Evolutionary conservation across 2,888 invertebrate genomes (phyloP).

Genomic region (Synergus gifuensis): DNA sequence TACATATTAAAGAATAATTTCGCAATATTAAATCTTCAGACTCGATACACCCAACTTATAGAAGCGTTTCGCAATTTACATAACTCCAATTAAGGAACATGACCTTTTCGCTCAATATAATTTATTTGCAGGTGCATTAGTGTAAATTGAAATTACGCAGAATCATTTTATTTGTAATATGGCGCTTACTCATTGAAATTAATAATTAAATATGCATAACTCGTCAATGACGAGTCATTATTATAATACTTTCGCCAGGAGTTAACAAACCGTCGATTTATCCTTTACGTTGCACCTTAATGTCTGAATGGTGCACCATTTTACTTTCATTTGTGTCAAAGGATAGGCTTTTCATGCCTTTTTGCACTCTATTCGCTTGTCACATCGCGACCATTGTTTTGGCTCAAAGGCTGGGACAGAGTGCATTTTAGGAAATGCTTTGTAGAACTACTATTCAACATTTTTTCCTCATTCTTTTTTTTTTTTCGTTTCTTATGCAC

Average conservation of each 20-base stretch:
- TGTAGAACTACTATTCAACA: not conserved
- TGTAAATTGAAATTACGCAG: not conserved
- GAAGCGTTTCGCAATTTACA: not conserved
- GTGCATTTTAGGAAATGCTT: slow-evolving; percentile 34
- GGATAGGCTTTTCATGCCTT: slow-evolving; percentile 30
- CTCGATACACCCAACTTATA: not conserved
- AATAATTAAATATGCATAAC: slow-evolving; percentile 39
- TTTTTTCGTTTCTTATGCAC: slow-evolving; percentile 37
- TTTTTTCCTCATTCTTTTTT: not conserved
- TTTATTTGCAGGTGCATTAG: slow-evolving; percentile 10
- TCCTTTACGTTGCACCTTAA: slow-evolving; percentile 27
- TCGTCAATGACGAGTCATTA: not conserved
- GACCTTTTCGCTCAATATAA: slow-evolving; percentile 32
- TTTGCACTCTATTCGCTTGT: slow-evolving; percentile 28
- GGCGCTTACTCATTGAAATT: slow-evolving; percentile 20
- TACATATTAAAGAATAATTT: not conserved
- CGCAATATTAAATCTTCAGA: not conserved
- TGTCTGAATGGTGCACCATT: slow-evolving; percentile 31
- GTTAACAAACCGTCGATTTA: slow-evolving; percentile 33
- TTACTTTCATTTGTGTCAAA: slow-evolving; percentile 30
- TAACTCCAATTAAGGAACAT: slow-evolving; percentile 9
- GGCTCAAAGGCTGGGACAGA: slow-evolving; percentile 12
- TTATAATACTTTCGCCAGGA: slow-evolving; percentile 34
- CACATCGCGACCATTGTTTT: slow-evolving; percentile 23
- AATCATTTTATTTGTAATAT: slow-evolving; percentile 30